Base-by-base conservation (phyloP, 92 coral and sea anemone genomes). In the Blastomussa wellsi region DNA sequence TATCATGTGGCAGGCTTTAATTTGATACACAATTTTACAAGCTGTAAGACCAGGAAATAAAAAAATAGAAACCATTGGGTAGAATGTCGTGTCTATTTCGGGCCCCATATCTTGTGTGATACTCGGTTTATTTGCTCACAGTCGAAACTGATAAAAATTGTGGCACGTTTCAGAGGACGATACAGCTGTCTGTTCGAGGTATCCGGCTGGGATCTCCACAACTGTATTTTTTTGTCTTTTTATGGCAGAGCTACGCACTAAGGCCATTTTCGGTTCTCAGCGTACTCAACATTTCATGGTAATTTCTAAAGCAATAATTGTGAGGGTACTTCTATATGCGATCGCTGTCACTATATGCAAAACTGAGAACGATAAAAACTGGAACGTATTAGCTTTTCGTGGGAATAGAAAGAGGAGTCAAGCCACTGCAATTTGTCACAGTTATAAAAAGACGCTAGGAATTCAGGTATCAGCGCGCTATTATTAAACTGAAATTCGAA, bases 171-270 rank as follows among this genome's bases (percentile, higher is more conserved):
- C 57, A 4, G 72, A 73, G 55, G 57, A 36, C 20, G 80, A 83
- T 74, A 75, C 87, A 83, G 80, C 87, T 83, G 87, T 38, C 79
- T 83, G 47, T 26, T 71, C 19, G 73, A 62, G 73, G 62, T 74
- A 74, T 76, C 80, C 81, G 86, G 73, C 87, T 83, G 87, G 79
- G 5, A 39, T 24, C 70, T 62, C 24, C 72, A 55, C 55, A 31
- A n/a, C 51, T 32, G 20, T 68, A 24, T 13, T 36, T 53, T 82
- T 19, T 35, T 32, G 36, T 65, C 33, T 82, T 52, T 82, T 71
- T 53, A 82, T 38, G 51, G 78, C 33, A 80, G 84, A 48, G 52
- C 35, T 69, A n/a, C 78, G 38, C 86, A 31, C 79, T 37, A 26
- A 32, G 59, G 22, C 26, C 22, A 35, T 53, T 71, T 82, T 71